A percentile compares a stretch with the other conserved stretches of the same genome.
These are phyloP conservation scores for Amorpha juglandis DNA, from an alignment of 2,888 invertebrate species.

Conservation along the genomic window DNA sequence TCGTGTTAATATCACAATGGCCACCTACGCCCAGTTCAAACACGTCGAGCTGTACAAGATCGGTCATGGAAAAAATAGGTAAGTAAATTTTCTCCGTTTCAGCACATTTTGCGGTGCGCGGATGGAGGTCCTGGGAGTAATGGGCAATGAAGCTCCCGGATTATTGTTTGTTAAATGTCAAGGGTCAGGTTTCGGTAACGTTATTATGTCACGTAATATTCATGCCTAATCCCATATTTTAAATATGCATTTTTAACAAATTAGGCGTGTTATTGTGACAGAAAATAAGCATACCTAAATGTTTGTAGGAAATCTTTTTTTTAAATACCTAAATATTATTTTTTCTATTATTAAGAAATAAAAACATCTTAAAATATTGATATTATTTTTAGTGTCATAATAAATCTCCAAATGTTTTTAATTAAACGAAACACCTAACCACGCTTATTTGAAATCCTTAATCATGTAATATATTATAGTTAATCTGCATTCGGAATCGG, in stretches of 20 bases:
- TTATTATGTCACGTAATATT: neutral
- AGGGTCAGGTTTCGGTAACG: constrained; percentile 31
- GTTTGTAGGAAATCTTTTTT: too few species aligned
- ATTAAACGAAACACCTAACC: neutral
- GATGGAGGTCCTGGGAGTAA: constrained; percentile 55
- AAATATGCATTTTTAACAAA: too few species aligned
- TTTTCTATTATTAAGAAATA: too few species aligned
- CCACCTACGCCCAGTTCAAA: constrained; percentile 96
- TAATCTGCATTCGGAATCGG: constrained; percentile 38
- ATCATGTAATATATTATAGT: constrained; percentile 7
- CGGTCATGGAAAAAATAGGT: constrained; percentile 97
- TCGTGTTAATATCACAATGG: constrained; percentile 84
- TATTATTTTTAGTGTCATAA: too few species aligned
- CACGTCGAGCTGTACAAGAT: constrained; percentile 97
- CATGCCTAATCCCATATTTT: neutral
- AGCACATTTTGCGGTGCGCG: constrained; percentile 44
- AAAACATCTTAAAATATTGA: too few species aligned
- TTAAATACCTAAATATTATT: too few species aligned
- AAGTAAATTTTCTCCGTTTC: constrained; percentile 44
- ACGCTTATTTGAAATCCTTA: neutral
- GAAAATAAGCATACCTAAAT: too few species aligned
- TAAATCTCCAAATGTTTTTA: too few species aligned
- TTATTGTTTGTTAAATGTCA: constrained; percentile 50
- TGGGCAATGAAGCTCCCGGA: constrained; percentile 33
- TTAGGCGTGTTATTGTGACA: too few species aligned